Evolutionary conservation across 2,888 invertebrate species (phyloP).

Genomic region (Volucella inflata): DNA sequence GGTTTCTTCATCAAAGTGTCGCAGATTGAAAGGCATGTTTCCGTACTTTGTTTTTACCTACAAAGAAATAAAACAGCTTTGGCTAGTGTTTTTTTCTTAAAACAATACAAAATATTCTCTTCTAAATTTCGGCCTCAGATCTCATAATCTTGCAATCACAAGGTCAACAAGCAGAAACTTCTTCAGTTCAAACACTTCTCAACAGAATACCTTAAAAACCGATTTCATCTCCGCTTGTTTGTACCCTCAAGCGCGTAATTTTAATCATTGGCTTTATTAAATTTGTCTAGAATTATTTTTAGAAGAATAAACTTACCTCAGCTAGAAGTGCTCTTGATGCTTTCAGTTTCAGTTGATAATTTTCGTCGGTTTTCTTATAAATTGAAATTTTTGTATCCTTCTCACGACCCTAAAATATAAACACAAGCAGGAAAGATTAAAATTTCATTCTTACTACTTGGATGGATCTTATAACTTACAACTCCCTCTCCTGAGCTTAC

Average conservation of each 20-base stretch:
- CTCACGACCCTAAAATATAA: constrained; percentile 89
- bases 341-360: constrained; percentile 98
- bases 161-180: constrained; percentile 56
- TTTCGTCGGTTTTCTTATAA: constrained; percentile 98
- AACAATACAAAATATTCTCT: not conserved
- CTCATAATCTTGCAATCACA: constrained; percentile 78
- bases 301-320: constrained; percentile 85
- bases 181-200: constrained; percentile 41
- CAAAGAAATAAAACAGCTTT: constrained; percentile 22
- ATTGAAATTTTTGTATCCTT: constrained; percentile 97
- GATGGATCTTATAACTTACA: constrained; percentile 84
- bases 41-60: constrained; percentile 95
- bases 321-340: constrained; percentile 96
- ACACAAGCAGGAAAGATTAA: not conserved
- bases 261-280: constrained; percentile 76
- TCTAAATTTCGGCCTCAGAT: constrained; percentile 76
- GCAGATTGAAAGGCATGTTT: constrained; percentile 98
- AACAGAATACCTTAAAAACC: constrained; percentile 65
- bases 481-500: constrained; percentile 97
- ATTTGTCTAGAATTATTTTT: not conserved
- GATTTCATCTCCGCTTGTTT: constrained; percentile 25
- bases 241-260: constrained; percentile 74
- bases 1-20: constrained; percentile 97
- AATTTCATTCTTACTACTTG: not conserved
- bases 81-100: not conserved